Conservation (phyloP, 64 coral and sea anemone genomes). For the Astreopora myriophthalma region DNA sequence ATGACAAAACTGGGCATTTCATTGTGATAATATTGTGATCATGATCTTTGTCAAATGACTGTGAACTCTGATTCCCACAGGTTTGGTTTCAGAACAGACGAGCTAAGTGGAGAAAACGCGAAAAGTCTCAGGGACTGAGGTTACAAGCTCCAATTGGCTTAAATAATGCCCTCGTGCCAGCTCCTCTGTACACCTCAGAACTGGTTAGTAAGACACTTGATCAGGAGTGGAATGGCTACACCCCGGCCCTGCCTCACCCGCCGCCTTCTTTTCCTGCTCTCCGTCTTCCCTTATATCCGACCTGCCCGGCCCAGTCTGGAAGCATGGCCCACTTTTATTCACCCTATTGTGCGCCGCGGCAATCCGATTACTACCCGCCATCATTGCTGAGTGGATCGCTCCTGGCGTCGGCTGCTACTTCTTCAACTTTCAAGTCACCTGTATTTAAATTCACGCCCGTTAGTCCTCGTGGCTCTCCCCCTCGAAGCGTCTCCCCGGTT, state of each 20-base stretch:
- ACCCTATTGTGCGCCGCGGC: conserved; percentile 44
- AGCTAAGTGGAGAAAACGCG: conserved; percentile 97
- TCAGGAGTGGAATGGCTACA: conserved; percentile 50
- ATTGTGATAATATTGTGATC: background rate
- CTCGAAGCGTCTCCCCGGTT: background rate
- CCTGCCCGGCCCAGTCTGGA: background rate
- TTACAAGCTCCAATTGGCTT: conserved; percentile 83
- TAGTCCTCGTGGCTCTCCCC: conserved; percentile 14
- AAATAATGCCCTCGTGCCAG: conserved; percentile 66
- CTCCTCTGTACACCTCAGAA: conserved; percentile 76
- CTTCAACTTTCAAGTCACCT: conserved; percentile 50
- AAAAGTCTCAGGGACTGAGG: conserved; percentile 90
- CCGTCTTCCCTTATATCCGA: conserved; percentile 77
- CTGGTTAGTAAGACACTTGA: conserved; percentile 53
- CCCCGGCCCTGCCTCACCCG: conserved; percentile 11
- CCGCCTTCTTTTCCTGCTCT: conserved; percentile 72
- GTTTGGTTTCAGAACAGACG: conserved; percentile 99
- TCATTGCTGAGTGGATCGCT: conserved; percentile 50
- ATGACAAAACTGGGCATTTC: too few relatives aligned
- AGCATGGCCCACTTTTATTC: conserved; percentile 55
- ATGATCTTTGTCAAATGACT: too few relatives aligned
- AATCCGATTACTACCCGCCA: conserved; percentile 65
- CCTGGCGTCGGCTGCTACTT: conserved; percentile 15
- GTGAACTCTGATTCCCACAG: conserved; percentile 16
- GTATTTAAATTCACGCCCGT: conserved; percentile 69